These are phyloP conservation scores for Polyergus mexicanus DNA, from an alignment of 1,140 invertebrate species.

Conservation along the genomic window DNA sequence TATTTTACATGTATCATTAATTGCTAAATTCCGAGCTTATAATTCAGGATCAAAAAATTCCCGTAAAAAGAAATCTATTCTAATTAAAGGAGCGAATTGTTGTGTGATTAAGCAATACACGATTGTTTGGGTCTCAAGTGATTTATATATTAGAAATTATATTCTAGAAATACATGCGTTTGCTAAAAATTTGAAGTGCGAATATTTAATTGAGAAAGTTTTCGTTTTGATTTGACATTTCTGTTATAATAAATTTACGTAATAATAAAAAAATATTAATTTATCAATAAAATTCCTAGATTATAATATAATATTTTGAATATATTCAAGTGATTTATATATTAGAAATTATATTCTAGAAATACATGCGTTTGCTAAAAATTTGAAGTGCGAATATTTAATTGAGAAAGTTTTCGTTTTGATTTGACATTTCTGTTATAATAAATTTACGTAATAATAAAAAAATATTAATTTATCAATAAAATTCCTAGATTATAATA, in stretches of 20 bases:
- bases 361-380: neutral
- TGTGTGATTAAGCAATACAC: no score
- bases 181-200: neutral
- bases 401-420: no score
- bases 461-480: neutral
- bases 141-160: neutral
- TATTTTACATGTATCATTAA: neutral
- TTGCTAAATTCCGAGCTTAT: neutral
- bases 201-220: no score
- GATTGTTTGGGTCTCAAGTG: neutral
- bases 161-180: neutral
- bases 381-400: neutral
- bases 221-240: neutral
- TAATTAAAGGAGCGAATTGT: no score
- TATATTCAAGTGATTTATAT: neutral
- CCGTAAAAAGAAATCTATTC: no score
- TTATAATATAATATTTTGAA: neutral
- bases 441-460: conserved; percentile 16
- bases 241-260: neutral
- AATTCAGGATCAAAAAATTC: no score
- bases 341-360: neutral
- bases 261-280: conserved; percentile 6
- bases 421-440: neutral
- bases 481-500: neutral
- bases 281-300: neutral